These are phyloP conservation scores for Drosophila mauritiana DNA, from an alignment of 1,140 invertebrate species.

Conservation along the genomic window DNA sequence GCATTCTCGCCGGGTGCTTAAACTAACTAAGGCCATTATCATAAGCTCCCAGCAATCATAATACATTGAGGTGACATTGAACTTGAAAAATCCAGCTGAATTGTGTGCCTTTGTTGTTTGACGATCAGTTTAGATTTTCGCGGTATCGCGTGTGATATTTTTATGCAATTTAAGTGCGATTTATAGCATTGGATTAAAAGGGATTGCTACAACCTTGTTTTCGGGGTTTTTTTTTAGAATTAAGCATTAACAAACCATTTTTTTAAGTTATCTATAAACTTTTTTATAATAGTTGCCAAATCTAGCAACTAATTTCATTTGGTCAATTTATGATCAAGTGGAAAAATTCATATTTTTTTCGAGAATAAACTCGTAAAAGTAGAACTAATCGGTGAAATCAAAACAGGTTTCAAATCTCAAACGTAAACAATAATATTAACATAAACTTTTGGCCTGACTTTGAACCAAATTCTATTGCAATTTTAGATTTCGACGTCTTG, in stretches of 20 bases:
- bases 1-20: slow-evolving; percentile 37
- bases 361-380: not conserved
- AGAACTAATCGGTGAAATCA: not conserved
- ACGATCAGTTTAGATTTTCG: slow-evolving; percentile 22
- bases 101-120: slow-evolving; percentile 30
- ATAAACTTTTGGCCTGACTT: slow-evolving; percentile 38
- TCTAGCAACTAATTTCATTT: too few relatives aligned
- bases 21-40: slow-evolving; percentile 57
- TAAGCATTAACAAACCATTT: not conserved
- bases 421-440: slow-evolving; percentile 36
- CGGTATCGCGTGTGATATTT: slow-evolving; percentile 18
- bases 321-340: not conserved
- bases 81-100: slow-evolving; percentile 62
- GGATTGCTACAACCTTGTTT: not conserved
- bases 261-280: too few relatives aligned
- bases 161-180: slow-evolving; percentile 16
- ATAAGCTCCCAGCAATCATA: slow-evolving; percentile 37
- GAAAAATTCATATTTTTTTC: not conserved
- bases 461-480: slow-evolving; percentile 37
- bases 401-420: slow-evolving; percentile 5
- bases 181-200: not conserved
- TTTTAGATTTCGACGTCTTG: not conserved
- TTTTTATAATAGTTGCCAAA: too few relatives aligned
- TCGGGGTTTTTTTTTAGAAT: not conserved
- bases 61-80: slow-evolving; percentile 72